Conservation (phyloP, 2,113 vertebrate species). For the Bubalus kerabau region DNA sequence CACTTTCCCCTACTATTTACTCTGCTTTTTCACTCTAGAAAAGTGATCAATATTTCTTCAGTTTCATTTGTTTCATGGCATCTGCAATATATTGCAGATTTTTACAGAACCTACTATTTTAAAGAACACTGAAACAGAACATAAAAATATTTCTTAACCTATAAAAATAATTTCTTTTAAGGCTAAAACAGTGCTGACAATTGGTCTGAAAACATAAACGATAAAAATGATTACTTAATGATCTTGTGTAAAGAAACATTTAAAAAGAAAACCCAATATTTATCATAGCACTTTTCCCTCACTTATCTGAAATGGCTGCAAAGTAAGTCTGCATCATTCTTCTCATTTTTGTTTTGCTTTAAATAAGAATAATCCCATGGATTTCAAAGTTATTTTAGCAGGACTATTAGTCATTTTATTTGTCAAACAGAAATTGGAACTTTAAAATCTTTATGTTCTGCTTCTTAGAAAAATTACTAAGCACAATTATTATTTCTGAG, state of each 20-base stretch:
- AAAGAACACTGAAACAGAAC: background rate
- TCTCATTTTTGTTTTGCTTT: background rate
- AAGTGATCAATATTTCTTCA: background rate
- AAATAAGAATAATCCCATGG: background rate
- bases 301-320: background rate
- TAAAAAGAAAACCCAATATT: background rate
- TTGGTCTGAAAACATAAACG: background rate
- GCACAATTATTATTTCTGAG: background rate
- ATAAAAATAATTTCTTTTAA: background rate
- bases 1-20: background rate
- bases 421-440: slow-evolving; percentile 8
- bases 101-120: background rate
- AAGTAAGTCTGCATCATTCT: background rate
- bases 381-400: background rate
- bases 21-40: background rate
- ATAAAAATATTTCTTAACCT: background rate
- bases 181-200: background rate
- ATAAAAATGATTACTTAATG: background rate
- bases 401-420: background rate
- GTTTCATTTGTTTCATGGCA: background rate
- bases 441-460: background rate
- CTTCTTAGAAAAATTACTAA: slow-evolving; percentile 11
- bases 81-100: background rate
- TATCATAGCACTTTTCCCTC: background rate
- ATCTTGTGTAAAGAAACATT: background rate